Evolutionary conservation across 2,888 invertebrate genomes (phyloP), one percentile per base, ranked within the genome.

Genomic region (Drosophila yooni): DNA sequence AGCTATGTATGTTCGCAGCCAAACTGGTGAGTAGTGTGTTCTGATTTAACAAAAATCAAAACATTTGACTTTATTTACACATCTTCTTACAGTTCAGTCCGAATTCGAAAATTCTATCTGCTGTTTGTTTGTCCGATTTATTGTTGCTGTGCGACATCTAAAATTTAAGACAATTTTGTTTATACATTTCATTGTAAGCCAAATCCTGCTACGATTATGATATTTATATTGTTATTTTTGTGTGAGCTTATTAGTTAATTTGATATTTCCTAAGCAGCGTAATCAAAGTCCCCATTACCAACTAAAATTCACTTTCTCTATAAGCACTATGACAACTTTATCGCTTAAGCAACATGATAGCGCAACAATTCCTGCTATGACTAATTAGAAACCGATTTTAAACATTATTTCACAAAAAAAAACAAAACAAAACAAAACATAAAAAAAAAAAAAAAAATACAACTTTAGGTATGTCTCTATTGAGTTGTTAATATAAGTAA

Each of bases 101-200:
- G 80, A 89, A 83, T 82, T 80, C 60, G 25, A 81, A 73, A 57
- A 65, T 66, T 72, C 67, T 71, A 79, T 69, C 71, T 83, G 74
- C 79, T 83, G 88, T 82, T 87, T 84, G 88, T 84, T 84, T 85
- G 85, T 85, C 85, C 89, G 85, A 89, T 85, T 71, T 74, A 65
- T 82, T 81, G 88, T 85, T 85, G 85, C 85, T 85, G 89, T 85
- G 85, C 90, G 82, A 85, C 85, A 53, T 70, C 54, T 74, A 76
- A 64, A 71, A 27, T 59, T 63, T 87, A 83, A 89, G 79, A 61
- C 61, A 81, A 64, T 66, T 70, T 62, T 88, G 81, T 89, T 84
- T 68, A 78, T 74, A 73, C 69, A 87, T 64, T 62, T 81, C 71
- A 60, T 57, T 73, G 15, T 88, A 88, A 86, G 81, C 64, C 21